phyloP scores from a whole-genome alignment of 2,113 vertebrate species.

The Psophia crepitans region DNA sequence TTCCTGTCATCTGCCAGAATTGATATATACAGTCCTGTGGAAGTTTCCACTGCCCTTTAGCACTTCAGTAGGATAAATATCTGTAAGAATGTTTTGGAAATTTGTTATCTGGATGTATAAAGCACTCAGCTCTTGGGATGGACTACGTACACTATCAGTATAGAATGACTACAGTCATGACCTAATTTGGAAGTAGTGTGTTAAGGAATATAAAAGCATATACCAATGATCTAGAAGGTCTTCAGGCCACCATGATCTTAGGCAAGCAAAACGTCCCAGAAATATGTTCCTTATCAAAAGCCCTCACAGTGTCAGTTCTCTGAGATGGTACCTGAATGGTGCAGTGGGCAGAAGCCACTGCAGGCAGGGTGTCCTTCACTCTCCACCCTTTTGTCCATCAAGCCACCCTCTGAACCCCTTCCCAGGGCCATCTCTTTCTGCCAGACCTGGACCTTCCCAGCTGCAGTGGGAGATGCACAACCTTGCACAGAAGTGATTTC shows the following conservation, averaged over 20 bases:
- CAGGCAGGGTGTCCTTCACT: not conserved
- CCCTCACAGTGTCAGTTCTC: not conserved
- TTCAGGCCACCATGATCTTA: not conserved
- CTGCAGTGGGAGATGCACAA: not conserved
- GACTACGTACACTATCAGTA: not conserved
- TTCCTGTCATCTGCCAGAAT: not conserved
- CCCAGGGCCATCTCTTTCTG: not conserved
- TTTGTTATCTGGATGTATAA: slow-evolving; percentile 24
- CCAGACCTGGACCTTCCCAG: not conserved
- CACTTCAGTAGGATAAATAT: slow-evolving; percentile 1
- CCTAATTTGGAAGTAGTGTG: slow-evolving; percentile 29
- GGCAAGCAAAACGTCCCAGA: not conserved
- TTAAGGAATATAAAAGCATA: not conserved
- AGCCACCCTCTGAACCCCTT: not conserved
- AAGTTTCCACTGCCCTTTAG: slow-evolving; percentile 1
- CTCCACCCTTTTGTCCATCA: not conserved
- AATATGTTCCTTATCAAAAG: not conserved
- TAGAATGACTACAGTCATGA: not conserved
- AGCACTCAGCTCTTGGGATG: not conserved
- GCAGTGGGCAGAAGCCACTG: not conserved
- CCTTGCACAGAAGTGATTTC: not conserved
- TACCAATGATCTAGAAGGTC: not conserved
- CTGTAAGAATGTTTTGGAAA: slow-evolving; percentile 33
- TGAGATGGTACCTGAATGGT: not conserved
- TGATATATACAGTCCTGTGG: not conserved